Base-by-base conservation (phyloP, 2,888 invertebrate species). In the Cryptophagus acutangulus region DNA sequence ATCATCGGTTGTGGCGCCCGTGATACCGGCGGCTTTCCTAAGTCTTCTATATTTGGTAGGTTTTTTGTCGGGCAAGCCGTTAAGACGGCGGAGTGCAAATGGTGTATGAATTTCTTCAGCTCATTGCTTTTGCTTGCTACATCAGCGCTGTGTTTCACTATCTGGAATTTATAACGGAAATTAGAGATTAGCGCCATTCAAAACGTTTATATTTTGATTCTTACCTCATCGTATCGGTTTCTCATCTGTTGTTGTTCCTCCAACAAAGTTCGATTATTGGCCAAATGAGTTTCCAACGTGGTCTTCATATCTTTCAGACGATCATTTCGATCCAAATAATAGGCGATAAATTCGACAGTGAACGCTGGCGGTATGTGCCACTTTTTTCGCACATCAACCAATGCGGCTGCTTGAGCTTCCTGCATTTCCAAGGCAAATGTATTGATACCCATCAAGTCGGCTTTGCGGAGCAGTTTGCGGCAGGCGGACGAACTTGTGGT, bases 341-440 rank as follows among this genome's bases (percentile, higher is more conserved):
- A 96, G 1, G 87, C 90, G 35, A 95, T 87, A 66, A 93, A 97
- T 67, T 95, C 94, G 0, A 92, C 88, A 33, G 87, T 90, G 63
- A 96, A 91, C 0, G 95, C 92, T 0, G 94, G 92, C 1, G 90
- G 84, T 45, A 95, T 86, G 67, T 94, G 91, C 87, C 93, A 93
- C 55, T 94, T 93, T 55, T 91, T 90, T 6, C 90, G 78, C 3
- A 91, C 84, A 61, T 94, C 94, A 2, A 84, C 81, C 12, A 91
- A 69, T 1, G 88, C 84, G 34, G 87, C 82, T 57, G 82, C 77
- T 69, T 90, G 87, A 2, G 86, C 81, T 62, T 90, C 90, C 61
- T 88, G 86, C 59, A 87, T 81, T 63, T 90, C 90, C 41, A 87
- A 62, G 0, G 85, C 82, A 33, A 81, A 77, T 0, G 86, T 87